Evolutionary conservation across 2,888 invertebrate species (phyloP), one percentile per base, ranked within the genome.

Genomic region (Pachycephus smyrnensis): DNA sequence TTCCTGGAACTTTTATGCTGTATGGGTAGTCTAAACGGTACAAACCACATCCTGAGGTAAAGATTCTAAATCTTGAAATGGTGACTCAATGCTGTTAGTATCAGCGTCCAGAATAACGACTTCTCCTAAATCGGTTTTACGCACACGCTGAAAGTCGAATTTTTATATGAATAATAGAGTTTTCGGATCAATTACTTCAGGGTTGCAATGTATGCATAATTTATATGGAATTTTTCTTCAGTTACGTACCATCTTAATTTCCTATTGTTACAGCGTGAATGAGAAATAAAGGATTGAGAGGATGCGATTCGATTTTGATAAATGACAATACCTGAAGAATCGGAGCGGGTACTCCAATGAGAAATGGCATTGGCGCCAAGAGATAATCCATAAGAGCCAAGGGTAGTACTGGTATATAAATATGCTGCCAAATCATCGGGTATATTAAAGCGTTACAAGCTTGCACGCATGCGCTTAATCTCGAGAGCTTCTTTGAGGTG

Each of bases 391-490:
- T 95, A 81, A 99, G 94, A 89, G 96, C 95, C 91, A 95, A 94
- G 33, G 99, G 98, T 88, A 99, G 92, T 85, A 99, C 96, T 76
- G 99, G 99, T 92, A 99, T 98, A 92, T 97, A 99, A 89, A 99
- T 97, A 89, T 99, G 98, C 92, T 99, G 99, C 99, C 99, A 99
- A 85, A 96, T 96, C 98, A 99, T 98, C 1, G 99, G 99, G 92
- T 98, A 99, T 71, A 99, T 95, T 74, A 99, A 95, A 81, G 97
- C 95, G 90, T 98, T 98, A 31, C 98, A 97, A 23, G 98, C 98
- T 92, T 98, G 98, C 36, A 97, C 97, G 88, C 97, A 97, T 0
- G 99, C 97, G 75, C 98, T 98, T 75, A 99, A 93, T 80, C 98
- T 94, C 83, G 97, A 97, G 82, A 99, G 93, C 89, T 97, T 97